These are phyloP conservation scores for Empis stercorea DNA, from an alignment of 2,888 invertebrate species.

Conservation along the genomic window DNA sequence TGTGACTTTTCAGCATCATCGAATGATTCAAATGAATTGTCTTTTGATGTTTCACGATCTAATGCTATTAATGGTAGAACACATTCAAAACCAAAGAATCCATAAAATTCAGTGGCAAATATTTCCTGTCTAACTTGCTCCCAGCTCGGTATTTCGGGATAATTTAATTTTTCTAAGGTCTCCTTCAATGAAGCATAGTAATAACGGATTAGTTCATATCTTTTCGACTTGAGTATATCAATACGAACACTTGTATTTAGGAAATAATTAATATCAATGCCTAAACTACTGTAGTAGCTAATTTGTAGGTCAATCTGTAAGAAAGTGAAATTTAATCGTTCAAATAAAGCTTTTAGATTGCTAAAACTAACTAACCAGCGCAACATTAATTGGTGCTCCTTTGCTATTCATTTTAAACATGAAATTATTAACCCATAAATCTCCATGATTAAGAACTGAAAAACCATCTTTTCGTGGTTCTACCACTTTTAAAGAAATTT, in stretches of 20 bases:
- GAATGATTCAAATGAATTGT: slow-evolving; percentile 13
- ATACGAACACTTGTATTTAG: slow-evolving; percentile 13
- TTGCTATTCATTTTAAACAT: slow-evolving; percentile 36
- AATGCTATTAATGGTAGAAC: slow-evolving; percentile 15
- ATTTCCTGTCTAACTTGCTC: slow-evolving; percentile 13
- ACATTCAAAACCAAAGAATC: slow-evolving; percentile 14
- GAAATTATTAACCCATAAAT: slow-evolving; percentile 42
- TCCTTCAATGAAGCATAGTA: slow-evolving; percentile 10
- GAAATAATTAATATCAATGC: slow-evolving; percentile 16
- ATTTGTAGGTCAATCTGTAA: slow-evolving; percentile 14
- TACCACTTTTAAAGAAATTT: slow-evolving; percentile 1
- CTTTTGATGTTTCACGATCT: slow-evolving; percentile 11
- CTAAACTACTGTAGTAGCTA: slow-evolving; percentile 13
- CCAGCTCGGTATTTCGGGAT: slow-evolving; percentile 12
- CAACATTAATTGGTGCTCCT: slow-evolving; percentile 34
- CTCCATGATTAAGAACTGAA: slow-evolving; percentile 41
- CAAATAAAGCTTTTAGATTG: neutral
- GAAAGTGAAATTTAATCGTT: too few species aligned
- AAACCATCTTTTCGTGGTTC: slow-evolving; percentile 23
- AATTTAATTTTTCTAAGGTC: slow-evolving; percentile 11
- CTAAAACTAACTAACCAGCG: slow-evolving; percentile 33
- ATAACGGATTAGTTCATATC: slow-evolving; percentile 7
- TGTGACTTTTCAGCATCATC: slow-evolving; percentile 6
- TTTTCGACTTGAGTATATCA: slow-evolving; percentile 10
- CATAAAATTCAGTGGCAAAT: slow-evolving; percentile 13